Conservation (phyloP, 1,140 invertebrate genomes). For the Lordiphosa stackelbergi region DNA sequence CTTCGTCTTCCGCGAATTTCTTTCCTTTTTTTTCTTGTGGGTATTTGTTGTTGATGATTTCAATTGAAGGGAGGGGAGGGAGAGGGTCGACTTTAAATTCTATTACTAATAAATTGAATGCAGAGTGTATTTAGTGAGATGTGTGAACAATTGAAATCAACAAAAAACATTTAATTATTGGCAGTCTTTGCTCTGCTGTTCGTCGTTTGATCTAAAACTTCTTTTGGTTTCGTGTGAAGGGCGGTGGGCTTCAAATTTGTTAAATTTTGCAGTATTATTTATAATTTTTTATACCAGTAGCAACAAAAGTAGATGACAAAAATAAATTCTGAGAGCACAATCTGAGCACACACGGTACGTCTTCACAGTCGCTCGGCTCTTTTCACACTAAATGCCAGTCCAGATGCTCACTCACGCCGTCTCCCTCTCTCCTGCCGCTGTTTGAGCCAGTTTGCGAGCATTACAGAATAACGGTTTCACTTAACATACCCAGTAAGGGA, state of each 20-base stretch:
- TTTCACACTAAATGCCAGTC: constrained; percentile 26
- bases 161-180: neutral
- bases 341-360: constrained; percentile 67
- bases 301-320: constrained; percentile 52
- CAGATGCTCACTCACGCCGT: no score
- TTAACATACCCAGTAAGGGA: no score
- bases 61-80: neutral
- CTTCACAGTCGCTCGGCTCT: constrained; percentile 64
- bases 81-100: no score
- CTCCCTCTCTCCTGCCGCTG: no score
- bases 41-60: constrained; percentile 3
- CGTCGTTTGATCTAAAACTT: constrained; percentile 9
- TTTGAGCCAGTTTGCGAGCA: no score
- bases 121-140: neutral
- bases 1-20: constrained; percentile 70
- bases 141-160: constrained; percentile 3
- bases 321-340: constrained; percentile 70
- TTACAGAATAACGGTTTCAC: no score
- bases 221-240: constrained; percentile 1
- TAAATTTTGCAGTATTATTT: constrained; percentile 8
- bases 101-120: no score
- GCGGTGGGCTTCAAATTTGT: constrained; percentile 12
- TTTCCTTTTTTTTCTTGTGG: constrained; percentile 36
- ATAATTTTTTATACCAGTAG: constrained; percentile 55
- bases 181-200: constrained; percentile 2